Base-by-base conservation (phyloP, 1,140 invertebrate genomes). In the Gryon sp. region DNA sequence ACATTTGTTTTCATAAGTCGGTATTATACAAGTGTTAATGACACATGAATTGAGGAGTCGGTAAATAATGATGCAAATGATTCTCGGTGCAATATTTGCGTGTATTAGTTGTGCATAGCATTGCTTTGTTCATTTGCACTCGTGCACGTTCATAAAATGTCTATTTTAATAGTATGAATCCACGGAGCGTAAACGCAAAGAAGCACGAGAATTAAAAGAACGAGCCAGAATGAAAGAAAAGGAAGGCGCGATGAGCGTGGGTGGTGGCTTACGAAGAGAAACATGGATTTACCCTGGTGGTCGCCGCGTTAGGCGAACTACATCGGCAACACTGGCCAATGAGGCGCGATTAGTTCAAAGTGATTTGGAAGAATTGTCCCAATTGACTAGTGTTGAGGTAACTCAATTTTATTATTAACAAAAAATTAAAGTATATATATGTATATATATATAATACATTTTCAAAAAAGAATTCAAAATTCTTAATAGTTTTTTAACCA, bases 241-340 rank as follows among this genome's bases (percentile, higher is more conserved):
- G 83, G 89, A 90, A 88, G 86, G 86, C 28, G 85, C 86, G 14
- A 86, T 81, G 41, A 83, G 72, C 28, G 84, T 86, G 6, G 85
- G 86, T 26, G 88, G 89, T 46, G 81, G 84, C 36, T 83, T 92
- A 34, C 85, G 94, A 38, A 90, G 92, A 65, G 95, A 97, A 88
- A 92, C 94, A 28, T 97, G 96, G 96, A 92, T 96, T 75, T 92
- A 94, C 82, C 93, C 94, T 5, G 93, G 94, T 80, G 93, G 93
- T 2, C 88, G 90, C 30, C 84, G 92, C 50, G 86, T 93, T 5
- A 91, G 93, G 80, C 89, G 92, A 57, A 93, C 93, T 11, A 93
- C 93, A 12, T 89, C 92, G 40, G 85, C 90, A 14, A 80, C 83
- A 3, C 48, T 81, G 38, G 48, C 80, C 4, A 91, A 36, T 75